phyloP scores from a whole-genome alignment of 2,888 invertebrate species.

The Pterostichus madidus region DNA sequence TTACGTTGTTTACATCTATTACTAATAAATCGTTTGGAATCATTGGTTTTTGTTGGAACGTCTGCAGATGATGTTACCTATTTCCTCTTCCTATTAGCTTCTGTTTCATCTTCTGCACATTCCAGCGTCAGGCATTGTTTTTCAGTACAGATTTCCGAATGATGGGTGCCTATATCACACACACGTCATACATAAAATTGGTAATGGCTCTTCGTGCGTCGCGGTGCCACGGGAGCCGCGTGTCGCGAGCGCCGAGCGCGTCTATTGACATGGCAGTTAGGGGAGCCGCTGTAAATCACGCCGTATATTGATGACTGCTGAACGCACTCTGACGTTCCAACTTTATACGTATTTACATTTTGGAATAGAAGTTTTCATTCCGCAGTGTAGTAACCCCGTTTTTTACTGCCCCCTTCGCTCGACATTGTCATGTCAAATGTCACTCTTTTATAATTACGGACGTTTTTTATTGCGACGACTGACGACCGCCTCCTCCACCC shows the following conservation, averaged over 20 bases:
- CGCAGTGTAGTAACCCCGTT: slow-evolving; percentile 50
- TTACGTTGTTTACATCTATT: no score
- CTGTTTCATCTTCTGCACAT: no score
- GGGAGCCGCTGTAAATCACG: slow-evolving; percentile 54
- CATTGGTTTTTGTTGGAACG: background rate
- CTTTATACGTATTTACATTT: slow-evolving; percentile 67
- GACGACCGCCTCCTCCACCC: slow-evolving; percentile 4
- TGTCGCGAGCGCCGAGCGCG: background rate
- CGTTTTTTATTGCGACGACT: slow-evolving; percentile 58
- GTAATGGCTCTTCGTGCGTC: slow-evolving; percentile 30
- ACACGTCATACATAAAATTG: slow-evolving; percentile 42
- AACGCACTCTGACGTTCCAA: slow-evolving; percentile 56
- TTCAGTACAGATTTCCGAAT: background rate
- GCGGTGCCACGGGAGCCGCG: slow-evolving; percentile 36
- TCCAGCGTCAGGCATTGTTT: no score
- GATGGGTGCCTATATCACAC: slow-evolving; percentile 13
- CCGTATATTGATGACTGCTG: slow-evolving; percentile 66
- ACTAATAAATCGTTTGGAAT: no score
- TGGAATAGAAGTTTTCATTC: slow-evolving; percentile 66
- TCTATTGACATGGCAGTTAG: slow-evolving; percentile 61
- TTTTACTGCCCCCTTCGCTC: slow-evolving; percentile 54
- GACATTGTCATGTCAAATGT: slow-evolving; percentile 66
- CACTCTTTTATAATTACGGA: slow-evolving; percentile 66
- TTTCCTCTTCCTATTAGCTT: no score
- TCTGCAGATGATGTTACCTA: background rate